Evolutionary conservation across 1,140 invertebrate genomes (phyloP), one percentile per base, ranked within the genome.

Genomic region (Helicoverpa zea): DNA sequence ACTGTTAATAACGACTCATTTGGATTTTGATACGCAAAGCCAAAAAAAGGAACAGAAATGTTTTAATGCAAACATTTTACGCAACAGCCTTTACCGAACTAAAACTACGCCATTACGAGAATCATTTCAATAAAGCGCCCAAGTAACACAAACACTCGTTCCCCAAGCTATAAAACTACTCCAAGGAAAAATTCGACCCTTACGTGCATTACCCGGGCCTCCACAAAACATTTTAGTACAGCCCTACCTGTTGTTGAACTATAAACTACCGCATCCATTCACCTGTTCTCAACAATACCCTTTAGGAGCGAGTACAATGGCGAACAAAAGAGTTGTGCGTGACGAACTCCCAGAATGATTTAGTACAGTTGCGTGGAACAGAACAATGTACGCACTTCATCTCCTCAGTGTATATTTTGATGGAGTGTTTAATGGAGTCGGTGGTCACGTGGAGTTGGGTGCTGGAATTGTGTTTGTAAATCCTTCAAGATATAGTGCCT

Each of bases 241-340:
- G 61, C 58, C 35, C 73, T 61, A 59, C 54, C 54, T 59, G 35
- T 49, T 75, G 73, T 49, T 61, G 52, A 61, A 61, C 58, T 61
- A 75, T 54, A 52, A 77, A 77, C 49, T 77, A 77, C 75, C 75
- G 49, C 75, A 77, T 77, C 75, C 49, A 77, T 66, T 77, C 58
- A 77, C 49, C 61, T 66, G 59, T 77, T 66, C 75, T 77, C 75
- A n/a, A 81, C 51, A 81, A 77, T 68, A 47, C 43, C 79, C 72
- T 81, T 76, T 77, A 77, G 49, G 76, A 81, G 35, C 66, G 35
- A 75, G 59, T 81, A 85, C 81, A 85, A 79, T 81, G 29, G 52
- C 14, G 68, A 82, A 86, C 84, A 82, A 83, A 85, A 86, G 82
- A 76, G 80, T 83, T 81, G 63, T 83, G 84, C 84, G 84, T 86